Base-by-base conservation (phyloP, 2,113 vertebrate genomes). In the Xenus cinereus region DNA sequence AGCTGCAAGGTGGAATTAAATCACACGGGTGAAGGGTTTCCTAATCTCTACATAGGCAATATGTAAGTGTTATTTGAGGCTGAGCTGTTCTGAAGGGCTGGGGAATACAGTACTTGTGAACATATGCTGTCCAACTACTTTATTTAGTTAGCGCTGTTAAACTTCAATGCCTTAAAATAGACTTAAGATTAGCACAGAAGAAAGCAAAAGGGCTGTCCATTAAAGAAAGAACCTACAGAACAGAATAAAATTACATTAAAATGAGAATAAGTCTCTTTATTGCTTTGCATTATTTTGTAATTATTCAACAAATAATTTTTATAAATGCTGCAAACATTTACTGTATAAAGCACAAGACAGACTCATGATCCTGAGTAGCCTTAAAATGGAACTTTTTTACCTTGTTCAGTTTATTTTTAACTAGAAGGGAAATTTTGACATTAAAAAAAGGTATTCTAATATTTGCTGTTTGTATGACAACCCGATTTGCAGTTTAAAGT, bases 21-120 rank as follows among this genome's bases (percentile, higher is more conserved):
- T 74, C 98, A 98, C 59, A 75, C 98, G 63, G 98, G 98, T 45
- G 98, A 99, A 97, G 98, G 98, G 67, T 98, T 98, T 98, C 98
- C 98, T 60, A 98, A 98, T 85, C 96, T 98, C 78, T 98, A 83
- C 96, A 98, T 97, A 78, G 98, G 98, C 46, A 97, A 98, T 82
- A 97, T 98, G 98, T 98, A 98, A 98, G 98, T 99, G 90, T 84
- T 94, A 86, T 54, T 62, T 81, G 63, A 92, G 62, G 85, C 46
- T 60, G 72, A 95, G 67, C 83, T 75, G 64, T 79, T 93, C 73
- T 41, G 88, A 82, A 84, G 85, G 69, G 88, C 84, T 84, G 81
- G 86, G 84, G 54, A 85, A 83, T 78, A 90, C 35, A 43, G 81
- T 22, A 13, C 75, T 93, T 30, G 48, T 59, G 89, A 89, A 76